These are phyloP conservation scores for Drosophila cognata DNA, from an alignment of 2,888 invertebrate species.

Conservation along the genomic window DNA sequence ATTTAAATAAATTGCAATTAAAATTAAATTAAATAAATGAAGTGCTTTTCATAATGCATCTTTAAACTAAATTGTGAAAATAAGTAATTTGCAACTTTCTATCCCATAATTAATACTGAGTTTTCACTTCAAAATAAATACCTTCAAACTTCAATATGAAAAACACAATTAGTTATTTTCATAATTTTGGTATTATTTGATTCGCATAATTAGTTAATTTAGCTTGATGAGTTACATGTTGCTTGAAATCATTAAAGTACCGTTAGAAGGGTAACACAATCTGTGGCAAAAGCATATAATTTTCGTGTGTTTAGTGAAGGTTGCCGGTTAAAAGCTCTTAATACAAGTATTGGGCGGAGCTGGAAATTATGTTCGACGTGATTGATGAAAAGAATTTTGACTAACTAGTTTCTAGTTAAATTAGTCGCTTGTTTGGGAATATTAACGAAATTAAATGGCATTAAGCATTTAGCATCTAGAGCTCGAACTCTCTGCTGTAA, in stretches of 20 bases:
- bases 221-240: not conserved
- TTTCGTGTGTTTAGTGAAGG: not conserved
- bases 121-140: too few species aligned
- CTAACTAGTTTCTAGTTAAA: not conserved
- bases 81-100: not conserved
- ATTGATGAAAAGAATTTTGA: constrained; percentile 4
- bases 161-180: not conserved
- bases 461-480: constrained; percentile 13
- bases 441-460: constrained; percentile 6
- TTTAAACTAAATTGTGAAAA: not conserved
- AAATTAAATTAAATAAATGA: not conserved
- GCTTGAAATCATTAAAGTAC: not conserved
- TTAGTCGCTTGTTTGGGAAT: not conserved
- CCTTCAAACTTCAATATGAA: not conserved
- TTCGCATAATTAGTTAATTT: not conserved
- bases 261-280: not conserved
- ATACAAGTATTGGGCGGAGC: not conserved
- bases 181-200: not conserved
- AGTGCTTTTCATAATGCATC: not conserved
- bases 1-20: not conserved
- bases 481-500: not conserved
- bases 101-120: too few species aligned
- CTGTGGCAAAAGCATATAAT: not conserved
- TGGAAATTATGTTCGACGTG: not conserved
- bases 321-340: not conserved